Base-by-base conservation (phyloP, 2,113 vertebrate species). In the Harpagus bidentatus region DNA sequence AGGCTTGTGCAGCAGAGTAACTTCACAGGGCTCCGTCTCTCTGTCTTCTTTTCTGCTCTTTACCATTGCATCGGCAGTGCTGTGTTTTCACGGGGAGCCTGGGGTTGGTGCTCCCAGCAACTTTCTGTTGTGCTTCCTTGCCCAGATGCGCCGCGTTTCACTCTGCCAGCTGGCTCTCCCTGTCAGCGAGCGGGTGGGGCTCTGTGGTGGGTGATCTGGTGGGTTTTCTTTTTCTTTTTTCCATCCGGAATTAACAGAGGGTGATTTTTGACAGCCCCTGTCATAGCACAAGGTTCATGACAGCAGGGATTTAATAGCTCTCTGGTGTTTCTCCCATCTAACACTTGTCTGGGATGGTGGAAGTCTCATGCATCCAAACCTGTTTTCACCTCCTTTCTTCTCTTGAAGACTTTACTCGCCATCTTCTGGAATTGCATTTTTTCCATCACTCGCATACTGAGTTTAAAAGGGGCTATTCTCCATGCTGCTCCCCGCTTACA, bases 61-160 rank as follows among this genome's bases (percentile, higher is more conserved):
- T 2, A 3, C 43, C 3, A 1, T 34, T 4, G 9, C 8, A 0
- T 13, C 25, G 21, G 38, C 11, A 14, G 53, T 3, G 25, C 32
- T 19, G 52, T 16, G 0, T 47, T 56, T 50, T 23, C 21, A 0
- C 29, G 4, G 50, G 42, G 47, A 55, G 56, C 72, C 38, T 31
- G 73, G 78, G 31, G 19, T 29, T 2, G 29, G n/a, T 31, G 53
- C 59, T 87, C 69, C 43, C 43, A 4, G 47, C 9, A 29, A 1
- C 43, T 22, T 28, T 62, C 70, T 4, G 0, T 14, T 0, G 5
- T 53, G 87, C 52, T 74, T 77, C 59, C 26, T 53, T 38, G 72
- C 62, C 61, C 13, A 0, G 18, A 19, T 0, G 0, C 2, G 6
- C 82, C 0, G 0, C 1, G 0, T 23, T 76, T 56, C 13, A 5